Percentiles rank a stretch among this genome's conserved stretches.
Conservation (phyloP, 2,113 vertebrate genomes). For the Himantopus leucocephalus region DNA sequence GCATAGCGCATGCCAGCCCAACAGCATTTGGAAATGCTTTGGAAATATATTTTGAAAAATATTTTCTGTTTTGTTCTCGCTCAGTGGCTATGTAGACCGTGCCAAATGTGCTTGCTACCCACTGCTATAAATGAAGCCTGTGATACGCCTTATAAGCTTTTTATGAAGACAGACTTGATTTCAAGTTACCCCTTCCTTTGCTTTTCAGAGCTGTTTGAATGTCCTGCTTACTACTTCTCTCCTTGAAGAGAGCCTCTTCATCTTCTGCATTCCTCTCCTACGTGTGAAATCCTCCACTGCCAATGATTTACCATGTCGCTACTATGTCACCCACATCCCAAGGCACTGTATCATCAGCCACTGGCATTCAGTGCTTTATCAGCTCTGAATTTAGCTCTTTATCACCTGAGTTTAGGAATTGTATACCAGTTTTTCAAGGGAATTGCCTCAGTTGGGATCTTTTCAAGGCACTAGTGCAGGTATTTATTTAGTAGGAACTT, state of each 20-base stretch:
- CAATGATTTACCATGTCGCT: neutral
- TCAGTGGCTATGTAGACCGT: neutral
- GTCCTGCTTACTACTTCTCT: neutral
- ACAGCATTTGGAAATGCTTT: neutral
- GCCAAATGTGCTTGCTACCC: neutral
- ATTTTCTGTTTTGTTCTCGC: conserved; percentile 14
- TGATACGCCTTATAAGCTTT: neutral
- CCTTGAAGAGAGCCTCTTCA: neutral
- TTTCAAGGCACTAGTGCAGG: conserved; percentile 4
- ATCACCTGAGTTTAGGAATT: neutral
- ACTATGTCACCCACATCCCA: neutral
- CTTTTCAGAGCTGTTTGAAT: neutral
- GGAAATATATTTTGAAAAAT: conserved; percentile 22
- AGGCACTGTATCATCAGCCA: neutral
- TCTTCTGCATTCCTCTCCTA: neutral
- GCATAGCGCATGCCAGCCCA: neutral
- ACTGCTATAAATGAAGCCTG: neutral
- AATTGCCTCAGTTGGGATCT: conserved; percentile 2
- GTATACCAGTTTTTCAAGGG: neutral
- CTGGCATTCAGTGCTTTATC: neutral
- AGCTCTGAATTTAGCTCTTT: neutral
- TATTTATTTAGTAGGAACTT: conserved; percentile 54
- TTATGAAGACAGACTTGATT: neutral
- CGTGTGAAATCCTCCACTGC: neutral
- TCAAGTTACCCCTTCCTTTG: neutral